phyloP scores from a whole-genome alignment of 2,888 invertebrate species.

The Alloscopus bannaensis region DNA sequence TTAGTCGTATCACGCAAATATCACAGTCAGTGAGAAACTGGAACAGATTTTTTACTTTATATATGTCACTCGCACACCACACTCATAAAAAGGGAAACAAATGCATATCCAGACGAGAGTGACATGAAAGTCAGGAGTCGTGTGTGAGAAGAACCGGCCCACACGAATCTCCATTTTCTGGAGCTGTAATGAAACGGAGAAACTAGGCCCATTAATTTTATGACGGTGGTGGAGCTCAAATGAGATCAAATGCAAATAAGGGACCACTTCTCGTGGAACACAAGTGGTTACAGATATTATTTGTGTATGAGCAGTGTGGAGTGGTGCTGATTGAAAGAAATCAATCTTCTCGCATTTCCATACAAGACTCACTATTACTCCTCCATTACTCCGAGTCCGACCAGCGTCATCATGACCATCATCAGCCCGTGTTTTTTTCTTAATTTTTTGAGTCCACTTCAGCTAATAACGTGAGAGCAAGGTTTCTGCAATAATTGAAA shows the following conservation, averaged over 20 bases:
- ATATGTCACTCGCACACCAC: not conserved
- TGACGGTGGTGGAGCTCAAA: not conserved
- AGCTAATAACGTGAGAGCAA: not conserved
- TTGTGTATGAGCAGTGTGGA: not conserved
- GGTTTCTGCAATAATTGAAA: not conserved
- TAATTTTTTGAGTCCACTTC: slow-evolving; percentile 5
- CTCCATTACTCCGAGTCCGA: slow-evolving; percentile 17
- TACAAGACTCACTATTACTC: too few species aligned
- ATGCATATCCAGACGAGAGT: not conserved
- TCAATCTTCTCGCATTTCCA: too few species aligned
- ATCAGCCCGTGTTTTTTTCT: slow-evolving; percentile 25
- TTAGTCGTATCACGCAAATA: not conserved
- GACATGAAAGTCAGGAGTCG: too few species aligned
- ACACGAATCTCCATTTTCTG: not conserved
- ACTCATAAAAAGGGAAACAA: not conserved
- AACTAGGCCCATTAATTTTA: slow-evolving; percentile 38
- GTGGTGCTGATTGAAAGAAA: slow-evolving; percentile 31
- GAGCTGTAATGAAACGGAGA: not conserved
- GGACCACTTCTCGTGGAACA: slow-evolving; percentile 4
- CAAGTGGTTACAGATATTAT: not conserved
- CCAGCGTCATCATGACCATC: not conserved
- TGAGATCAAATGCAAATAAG: slow-evolving; percentile 45
- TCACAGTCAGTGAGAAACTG: not conserved
- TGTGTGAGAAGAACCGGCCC: slow-evolving; percentile 5
- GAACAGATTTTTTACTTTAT: not conserved